phyloP scores from a whole-genome alignment of 2,113 vertebrate species.

The Riparia riparia region DNA sequence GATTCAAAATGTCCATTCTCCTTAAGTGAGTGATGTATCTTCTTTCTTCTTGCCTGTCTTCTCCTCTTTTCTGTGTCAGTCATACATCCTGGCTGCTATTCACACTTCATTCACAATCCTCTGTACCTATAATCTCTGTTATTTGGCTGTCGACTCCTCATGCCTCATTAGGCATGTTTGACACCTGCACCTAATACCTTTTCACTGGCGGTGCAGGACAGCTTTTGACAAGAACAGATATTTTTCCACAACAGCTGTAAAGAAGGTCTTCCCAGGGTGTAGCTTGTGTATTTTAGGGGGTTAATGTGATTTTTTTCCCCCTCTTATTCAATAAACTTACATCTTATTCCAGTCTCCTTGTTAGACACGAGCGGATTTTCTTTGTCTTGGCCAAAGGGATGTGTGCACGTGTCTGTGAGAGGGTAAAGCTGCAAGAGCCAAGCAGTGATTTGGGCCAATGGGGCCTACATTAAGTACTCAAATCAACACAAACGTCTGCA shows the following conservation, averaged over 20 bases:
- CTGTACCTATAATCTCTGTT: constrained; percentile 76
- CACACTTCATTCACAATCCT: constrained; percentile 75
- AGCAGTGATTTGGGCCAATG: neutral
- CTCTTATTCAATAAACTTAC: neutral
- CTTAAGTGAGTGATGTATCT: constrained; percentile 34
- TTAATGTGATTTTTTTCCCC: neutral
- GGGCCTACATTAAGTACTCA: neutral
- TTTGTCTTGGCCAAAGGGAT: constrained; percentile 8
- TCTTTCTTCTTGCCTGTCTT: constrained; percentile 55
- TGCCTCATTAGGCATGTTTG: constrained; percentile 79
- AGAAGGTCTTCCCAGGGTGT: constrained; percentile 30
- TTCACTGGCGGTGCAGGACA: constrained; percentile 60
- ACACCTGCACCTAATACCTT: constrained; percentile 78
- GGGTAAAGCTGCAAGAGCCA: neutral
- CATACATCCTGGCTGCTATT: constrained; percentile 71
- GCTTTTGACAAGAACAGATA: constrained; percentile 71
- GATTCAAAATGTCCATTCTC: constrained; percentile 63
- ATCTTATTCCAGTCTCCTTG: constrained; percentile 53
- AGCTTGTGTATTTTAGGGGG: constrained; percentile 20
- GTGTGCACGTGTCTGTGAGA: neutral
- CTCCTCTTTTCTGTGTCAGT: constrained; percentile 63
- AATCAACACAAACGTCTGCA: neutral
- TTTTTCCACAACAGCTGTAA: constrained; percentile 60
- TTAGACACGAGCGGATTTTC: constrained; percentile 18
- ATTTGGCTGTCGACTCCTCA: constrained; percentile 77